Base-by-base conservation (phyloP, 64 coral and sea anemone species). In the Astreopora myriophthalma region DNA sequence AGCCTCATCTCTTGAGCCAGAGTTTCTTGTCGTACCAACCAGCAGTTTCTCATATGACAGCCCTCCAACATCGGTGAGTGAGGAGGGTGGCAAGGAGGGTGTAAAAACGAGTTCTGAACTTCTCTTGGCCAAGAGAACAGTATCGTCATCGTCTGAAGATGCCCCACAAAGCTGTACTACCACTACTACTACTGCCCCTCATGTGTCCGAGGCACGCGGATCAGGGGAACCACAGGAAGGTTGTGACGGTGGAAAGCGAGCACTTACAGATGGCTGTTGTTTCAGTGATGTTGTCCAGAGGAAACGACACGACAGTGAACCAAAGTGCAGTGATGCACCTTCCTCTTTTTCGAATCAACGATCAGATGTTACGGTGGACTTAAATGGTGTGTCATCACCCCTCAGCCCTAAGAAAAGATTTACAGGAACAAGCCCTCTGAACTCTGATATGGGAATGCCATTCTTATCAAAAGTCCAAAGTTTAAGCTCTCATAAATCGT, bases 21-120 rank as follows among this genome's bases (percentile, higher is more conserved):
- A 97, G 87, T 97, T 97, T 38, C 88, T 97, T 63, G 95, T 97
- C 30, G 95, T 97, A 32, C 95, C 95, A 48, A 31, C 83, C 23
- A 94, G 86, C 44, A 89, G 91, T 35, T 71, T 75, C 80, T 78
- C 90, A 32, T 87, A 58, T 38, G 71, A 89, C 65, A 85, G 88
- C 39, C 81, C 92, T 20, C 80, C 87, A 12, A 48, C 92, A 30
- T 93, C 95, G 64, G 61, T 40, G 9, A 76, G 22, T 16, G 71
- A 90, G 5, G 31, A 42, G 8, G 34, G 14, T 19, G 26, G 34
- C 30, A 77, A 39, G 28, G 30, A 34, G 8, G 76, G 24, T 12
- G 12, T 10, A 12, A 83, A 83, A 40, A 28, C 38, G 1, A 64
- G 22, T 39, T 25, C 55, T 24, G 79, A 64, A 83, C 37, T 35